These are phyloP conservation scores for Araneus ventricosus DNA, from an alignment of 1,140 invertebrate genomes.

Conservation along the genomic window DNA sequence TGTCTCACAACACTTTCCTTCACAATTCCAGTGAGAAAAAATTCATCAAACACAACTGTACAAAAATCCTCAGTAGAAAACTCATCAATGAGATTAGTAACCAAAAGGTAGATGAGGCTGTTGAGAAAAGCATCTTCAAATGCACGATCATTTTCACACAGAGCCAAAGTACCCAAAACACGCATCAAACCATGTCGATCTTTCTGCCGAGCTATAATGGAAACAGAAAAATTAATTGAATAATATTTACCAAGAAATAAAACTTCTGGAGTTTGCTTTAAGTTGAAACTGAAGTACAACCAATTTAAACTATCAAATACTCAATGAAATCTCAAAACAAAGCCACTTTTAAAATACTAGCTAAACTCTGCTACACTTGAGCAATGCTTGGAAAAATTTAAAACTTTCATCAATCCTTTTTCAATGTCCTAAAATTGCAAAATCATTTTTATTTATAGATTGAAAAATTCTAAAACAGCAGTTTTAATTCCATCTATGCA, in stretches of 20 bases:
- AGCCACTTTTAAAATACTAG: no score
- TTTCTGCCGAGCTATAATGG: conserved; percentile 84
- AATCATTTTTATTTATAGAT: no score
- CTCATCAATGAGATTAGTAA: conserved; percentile 91
- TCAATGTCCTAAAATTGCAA: no score
- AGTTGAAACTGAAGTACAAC: background rate
- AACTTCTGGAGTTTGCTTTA: background rate
- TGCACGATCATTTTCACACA: conserved; percentile 92
- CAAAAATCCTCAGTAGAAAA: conserved; percentile 97
- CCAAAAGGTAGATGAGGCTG: conserved; percentile 91
- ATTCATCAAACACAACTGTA: conserved; percentile 97
- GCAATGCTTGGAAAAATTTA: no score
- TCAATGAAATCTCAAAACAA: no score
- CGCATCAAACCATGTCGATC: conserved; percentile 92
- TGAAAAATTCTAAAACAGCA: no score
- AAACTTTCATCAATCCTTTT: no score
- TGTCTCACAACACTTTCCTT: conserved; percentile 96
- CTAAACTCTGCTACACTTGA: no score
- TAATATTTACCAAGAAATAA: background rate
- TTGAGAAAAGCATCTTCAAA: conserved; percentile 98
- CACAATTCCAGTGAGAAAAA: conserved; percentile 90
- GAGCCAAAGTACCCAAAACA: conserved; percentile 92
- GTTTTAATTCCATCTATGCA: no score
- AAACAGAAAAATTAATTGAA: no score
- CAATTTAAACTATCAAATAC: no score